A percentile compares a stretch with the other conserved stretches of the same genome.
These are phyloP conservation scores for Parnassius orleans DNA, from an alignment of 2,888 invertebrate species.

Conservation along the genomic window DNA sequence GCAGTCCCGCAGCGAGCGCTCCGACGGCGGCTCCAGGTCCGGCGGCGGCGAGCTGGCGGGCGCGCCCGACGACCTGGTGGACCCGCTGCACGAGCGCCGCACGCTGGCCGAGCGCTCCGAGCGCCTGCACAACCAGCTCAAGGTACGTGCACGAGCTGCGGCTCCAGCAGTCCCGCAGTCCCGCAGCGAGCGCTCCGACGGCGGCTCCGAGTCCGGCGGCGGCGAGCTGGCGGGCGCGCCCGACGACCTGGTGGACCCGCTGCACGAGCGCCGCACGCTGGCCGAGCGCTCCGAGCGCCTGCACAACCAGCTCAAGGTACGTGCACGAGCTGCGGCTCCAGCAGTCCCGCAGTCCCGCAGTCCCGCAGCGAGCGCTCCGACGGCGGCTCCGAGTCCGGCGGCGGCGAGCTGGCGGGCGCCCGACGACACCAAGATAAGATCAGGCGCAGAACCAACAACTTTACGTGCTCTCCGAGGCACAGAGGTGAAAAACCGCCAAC, in stretches of 20 bases:
- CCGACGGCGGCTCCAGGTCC: too few species aligned
- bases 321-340: background rate
- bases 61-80: conserved; percentile 94
- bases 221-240: conserved; percentile 86
- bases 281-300: conserved; percentile 88
- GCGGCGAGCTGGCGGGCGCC: conserved; percentile 83
- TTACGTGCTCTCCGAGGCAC: too few species aligned
- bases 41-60: conserved; percentile 60
- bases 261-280: conserved; percentile 94
- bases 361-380: background rate
- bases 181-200: too few species aligned
- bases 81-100: conserved; percentile 95
- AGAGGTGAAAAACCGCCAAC: too few species aligned
- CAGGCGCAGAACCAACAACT: too few species aligned
- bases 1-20: conserved; percentile 82
- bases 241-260: conserved; percentile 95
- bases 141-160: too few species aligned
- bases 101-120: conserved; percentile 93
- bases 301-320: conserved; percentile 96
- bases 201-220: conserved; percentile 85
- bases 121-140: background rate
- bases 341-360: too few species aligned
- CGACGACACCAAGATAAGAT: too few species aligned
- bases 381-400: conserved; percentile 82
- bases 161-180: too few species aligned